Percentiles rank a stretch among this genome's conserved stretches.
phyloP scores from a whole-genome alignment of 2,888 invertebrate species.

The Smittia sp. region DNA sequence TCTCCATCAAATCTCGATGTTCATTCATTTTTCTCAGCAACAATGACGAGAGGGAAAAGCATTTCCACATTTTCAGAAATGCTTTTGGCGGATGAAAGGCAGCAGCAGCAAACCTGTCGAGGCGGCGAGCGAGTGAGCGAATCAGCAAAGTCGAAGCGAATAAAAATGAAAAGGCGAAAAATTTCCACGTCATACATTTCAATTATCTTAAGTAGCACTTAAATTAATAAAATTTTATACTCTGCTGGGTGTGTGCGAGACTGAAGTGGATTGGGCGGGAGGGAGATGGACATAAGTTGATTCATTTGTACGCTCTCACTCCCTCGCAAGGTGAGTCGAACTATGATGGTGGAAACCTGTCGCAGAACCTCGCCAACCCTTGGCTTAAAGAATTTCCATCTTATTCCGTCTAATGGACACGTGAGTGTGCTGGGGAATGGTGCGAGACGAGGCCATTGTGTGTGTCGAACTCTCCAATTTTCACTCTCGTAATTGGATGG shows the following conservation, averaged over 20 bases:
- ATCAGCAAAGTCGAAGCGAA: neutral
- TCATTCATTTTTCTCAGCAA: neutral
- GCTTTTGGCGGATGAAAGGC: neutral
- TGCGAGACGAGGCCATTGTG: neutral
- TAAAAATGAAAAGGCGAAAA: slow-evolving; percentile 13
- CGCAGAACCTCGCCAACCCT: neutral
- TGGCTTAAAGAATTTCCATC: neutral
- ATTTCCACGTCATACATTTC: slow-evolving; percentile 39
- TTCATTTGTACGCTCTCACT: neutral
- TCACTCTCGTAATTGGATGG: slow-evolving; percentile 27
- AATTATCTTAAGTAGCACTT: slow-evolving; percentile 42
- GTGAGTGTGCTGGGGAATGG: slow-evolving; percentile 18
- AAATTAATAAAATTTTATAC: slow-evolving; percentile 41
- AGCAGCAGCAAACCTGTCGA: neutral
- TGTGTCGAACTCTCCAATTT: slow-evolving; percentile 15
- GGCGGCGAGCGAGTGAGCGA: too few relatives aligned
- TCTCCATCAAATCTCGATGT: neutral
- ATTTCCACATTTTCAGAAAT: neutral
- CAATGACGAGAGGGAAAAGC: slow-evolving; percentile 13
- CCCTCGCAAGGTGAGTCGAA: neutral
- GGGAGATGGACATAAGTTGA: neutral
- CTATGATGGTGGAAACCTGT: neutral
- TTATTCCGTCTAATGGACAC: neutral
- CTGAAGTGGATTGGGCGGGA: neutral
- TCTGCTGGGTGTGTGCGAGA: neutral